Percentiles rank a stretch among this genome's conserved stretches.
Conservation (phyloP, 1,140 invertebrate species). For the Aphaenogaster rudis region DNA sequence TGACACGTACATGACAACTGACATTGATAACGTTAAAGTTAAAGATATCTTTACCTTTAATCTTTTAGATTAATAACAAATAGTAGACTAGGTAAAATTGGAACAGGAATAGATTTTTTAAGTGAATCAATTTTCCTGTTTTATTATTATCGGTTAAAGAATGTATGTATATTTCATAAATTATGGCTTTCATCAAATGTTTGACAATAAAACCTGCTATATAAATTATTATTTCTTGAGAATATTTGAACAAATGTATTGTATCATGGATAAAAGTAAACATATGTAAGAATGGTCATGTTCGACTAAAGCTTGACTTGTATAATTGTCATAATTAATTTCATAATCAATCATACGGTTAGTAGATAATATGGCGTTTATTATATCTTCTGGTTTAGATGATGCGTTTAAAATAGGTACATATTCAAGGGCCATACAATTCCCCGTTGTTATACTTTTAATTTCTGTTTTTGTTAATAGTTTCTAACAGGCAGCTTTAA, state of each 20-base stretch:
- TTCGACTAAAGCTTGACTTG: neutral
- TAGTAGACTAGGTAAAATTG: neutral
- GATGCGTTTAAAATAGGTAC: neutral
- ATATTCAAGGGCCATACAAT: neutral
- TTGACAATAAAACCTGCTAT: constrained; percentile 12
- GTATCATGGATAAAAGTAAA: neutral
- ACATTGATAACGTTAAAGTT: neutral
- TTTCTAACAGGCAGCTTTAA: neutral
- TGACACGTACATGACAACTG: neutral
- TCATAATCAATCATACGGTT: neutral
- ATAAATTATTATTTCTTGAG: neutral
- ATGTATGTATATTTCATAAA: neutral
- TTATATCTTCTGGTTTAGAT: constrained; percentile 3
- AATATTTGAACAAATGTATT: no score
- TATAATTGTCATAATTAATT: neutral
- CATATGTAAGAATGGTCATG: neutral
- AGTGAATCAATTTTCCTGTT: neutral
- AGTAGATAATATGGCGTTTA: neutral
- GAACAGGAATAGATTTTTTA: constrained; percentile 14
- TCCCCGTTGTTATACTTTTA: neutral
- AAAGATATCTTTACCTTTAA: neutral
- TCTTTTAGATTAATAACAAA: neutral
- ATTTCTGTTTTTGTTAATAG: neutral
- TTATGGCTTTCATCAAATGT: neutral
- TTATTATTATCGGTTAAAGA: neutral